Evolutionary conservation across 2,113 vertebrate species (phyloP), one percentile per base, ranked within the genome.

Genomic region (Gadus macrocephalus): DNA sequence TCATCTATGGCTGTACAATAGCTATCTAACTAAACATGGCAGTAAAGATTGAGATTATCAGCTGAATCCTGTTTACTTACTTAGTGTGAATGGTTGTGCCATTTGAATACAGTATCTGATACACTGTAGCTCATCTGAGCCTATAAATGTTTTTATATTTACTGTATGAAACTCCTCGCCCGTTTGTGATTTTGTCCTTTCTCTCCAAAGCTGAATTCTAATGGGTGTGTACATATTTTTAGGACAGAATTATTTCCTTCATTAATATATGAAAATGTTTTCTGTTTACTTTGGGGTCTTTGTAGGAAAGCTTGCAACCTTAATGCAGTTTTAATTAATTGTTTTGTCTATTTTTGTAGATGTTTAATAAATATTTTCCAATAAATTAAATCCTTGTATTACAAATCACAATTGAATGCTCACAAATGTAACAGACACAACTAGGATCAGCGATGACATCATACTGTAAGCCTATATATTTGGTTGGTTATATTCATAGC

Each of bases 331-430:
- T 84, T 83, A 74, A 82, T 86, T 87, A 80, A 72, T 74, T 73
- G 84, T 84, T 84, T 86, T 73, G 87, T 90, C 82, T 89, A 89
- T 91, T 91, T 93, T 92, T 92, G 85, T 92, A 92, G 90, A 88
- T 88, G 88, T 87, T 91, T 91, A 87, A 92, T 91, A 92, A 92
- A 87, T 19, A 85, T 88, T 91, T 92, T 88, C 84, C 82, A 86
- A 84, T 81, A 87, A 78, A 63, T 49, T 7, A 49, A 49, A 49
- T 49, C 2, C 8, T 49, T 49, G 42, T 49, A 49, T 49, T 14
- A 49, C 42, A 49, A 7, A 49, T 49, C 42, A 49, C 42, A 49
- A 49, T 49, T 49, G 12, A 14, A 49, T 35, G 42, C 42, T 49
- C 12, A 49, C 42, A 49, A 14, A 49, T 49, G 12, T 49, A 2